A percentile compares a stretch with the other conserved stretches of the same genome.
These are phyloP conservation scores for Stictocephala bisonia DNA, from an alignment of 2,888 invertebrate genomes.

Conservation along the genomic window DNA sequence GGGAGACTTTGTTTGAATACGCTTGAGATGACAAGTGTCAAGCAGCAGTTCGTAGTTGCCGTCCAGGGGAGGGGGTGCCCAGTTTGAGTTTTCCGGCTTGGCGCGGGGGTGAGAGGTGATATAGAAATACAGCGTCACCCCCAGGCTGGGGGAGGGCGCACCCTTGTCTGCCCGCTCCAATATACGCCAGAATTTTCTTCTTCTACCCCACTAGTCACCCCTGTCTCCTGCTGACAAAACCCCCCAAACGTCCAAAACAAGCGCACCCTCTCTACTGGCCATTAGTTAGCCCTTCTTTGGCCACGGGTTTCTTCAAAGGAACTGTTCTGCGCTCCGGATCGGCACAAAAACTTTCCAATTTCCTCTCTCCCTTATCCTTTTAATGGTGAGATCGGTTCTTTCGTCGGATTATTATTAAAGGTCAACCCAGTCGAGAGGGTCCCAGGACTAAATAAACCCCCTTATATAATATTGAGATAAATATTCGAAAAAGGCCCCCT, in stretches of 20 bases:
- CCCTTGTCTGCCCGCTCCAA: slow-evolving; percentile 26
- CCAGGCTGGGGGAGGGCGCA: not conserved
- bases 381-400: too few species aligned
- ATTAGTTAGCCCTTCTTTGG: slow-evolving; percentile 36
- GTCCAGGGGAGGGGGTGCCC: not conserved
- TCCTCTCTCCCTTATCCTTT: too few species aligned
- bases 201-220: not conserved
- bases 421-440: too few species aligned
- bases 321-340: not conserved
- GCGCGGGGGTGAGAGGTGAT: slow-evolving; percentile 10
- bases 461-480: too few species aligned
- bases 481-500: too few species aligned
- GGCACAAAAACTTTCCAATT: slow-evolving; percentile 9
- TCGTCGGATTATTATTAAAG: too few species aligned
- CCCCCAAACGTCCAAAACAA: slow-evolving; percentile 27
- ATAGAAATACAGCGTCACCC: slow-evolving; percentile 28
- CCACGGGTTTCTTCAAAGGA: not conserved
- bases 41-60: too few species aligned
- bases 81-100: not conserved
- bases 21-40: too few species aligned
- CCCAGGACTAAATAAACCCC: too few species aligned
- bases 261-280: not conserved
- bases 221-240: slow-evolving; percentile 24
- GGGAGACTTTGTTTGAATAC: too few species aligned
- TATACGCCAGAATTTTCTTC: slow-evolving; percentile 31